Conservation (phyloP, 1,140 invertebrate species). For the Drosophila simulans region DNA sequence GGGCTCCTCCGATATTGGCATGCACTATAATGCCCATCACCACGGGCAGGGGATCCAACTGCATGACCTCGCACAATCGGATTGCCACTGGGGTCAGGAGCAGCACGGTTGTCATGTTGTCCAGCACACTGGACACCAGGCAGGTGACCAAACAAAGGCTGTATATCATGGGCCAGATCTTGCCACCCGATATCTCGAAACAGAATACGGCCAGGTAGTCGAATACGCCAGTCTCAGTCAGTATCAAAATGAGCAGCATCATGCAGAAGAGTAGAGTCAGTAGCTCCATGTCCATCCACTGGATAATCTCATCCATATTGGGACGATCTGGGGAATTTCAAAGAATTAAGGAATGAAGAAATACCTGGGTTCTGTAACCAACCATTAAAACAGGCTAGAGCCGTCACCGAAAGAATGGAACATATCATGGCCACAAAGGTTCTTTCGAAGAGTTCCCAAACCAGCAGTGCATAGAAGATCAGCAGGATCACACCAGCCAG, state of each 20-base stretch:
- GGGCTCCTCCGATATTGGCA: slow-evolving; percentile 92
- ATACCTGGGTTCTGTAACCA: not conserved
- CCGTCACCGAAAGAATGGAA: slow-evolving; percentile 88
- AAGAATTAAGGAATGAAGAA: not conserved
- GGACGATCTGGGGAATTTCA: slow-evolving; percentile 86
- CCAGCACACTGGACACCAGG: slow-evolving; percentile 90
- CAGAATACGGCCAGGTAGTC: slow-evolving; percentile 91
- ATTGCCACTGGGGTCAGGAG: slow-evolving; percentile 92
- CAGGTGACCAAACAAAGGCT: slow-evolving; percentile 90
- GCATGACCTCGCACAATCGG: slow-evolving; percentile 91
- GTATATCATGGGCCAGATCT: slow-evolving; percentile 90
- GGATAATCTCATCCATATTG: slow-evolving; percentile 88
- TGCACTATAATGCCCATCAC: slow-evolving; percentile 90
- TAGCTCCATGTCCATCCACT: slow-evolving; percentile 93
- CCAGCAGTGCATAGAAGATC: slow-evolving; percentile 90
- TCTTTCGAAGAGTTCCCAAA: slow-evolving; percentile 91
- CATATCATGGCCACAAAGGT: slow-evolving; percentile 91
- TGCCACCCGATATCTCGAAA: slow-evolving; percentile 89
- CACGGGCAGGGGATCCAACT: slow-evolving; percentile 90
- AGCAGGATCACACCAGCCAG: slow-evolving; percentile 88
- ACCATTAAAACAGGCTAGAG: slow-evolving; percentile 87
- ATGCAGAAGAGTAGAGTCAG: slow-evolving; percentile 92
- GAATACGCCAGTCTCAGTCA: slow-evolving; percentile 93
- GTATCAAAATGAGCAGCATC: slow-evolving; percentile 92
- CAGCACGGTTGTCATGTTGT: slow-evolving; percentile 92